These are phyloP conservation scores for Drosophila siamana DNA, from an alignment of 2,888 invertebrate genomes.

Conservation along the genomic window DNA sequence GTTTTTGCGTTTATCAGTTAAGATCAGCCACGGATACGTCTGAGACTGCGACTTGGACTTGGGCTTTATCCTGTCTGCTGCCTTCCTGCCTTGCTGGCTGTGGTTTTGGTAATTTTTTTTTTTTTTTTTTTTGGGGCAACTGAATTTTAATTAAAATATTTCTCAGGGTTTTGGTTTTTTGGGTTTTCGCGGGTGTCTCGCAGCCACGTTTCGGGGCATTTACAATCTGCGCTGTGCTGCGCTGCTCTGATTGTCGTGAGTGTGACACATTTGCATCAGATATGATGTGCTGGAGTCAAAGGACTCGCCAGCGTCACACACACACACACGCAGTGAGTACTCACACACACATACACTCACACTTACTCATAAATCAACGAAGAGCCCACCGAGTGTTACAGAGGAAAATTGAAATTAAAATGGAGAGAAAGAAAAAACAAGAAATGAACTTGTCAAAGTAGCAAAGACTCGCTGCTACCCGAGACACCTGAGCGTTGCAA, in stretches of 20 bases:
- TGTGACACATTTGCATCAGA: constrained; percentile 80
- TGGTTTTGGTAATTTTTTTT: constrained; percentile 63
- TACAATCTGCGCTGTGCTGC: constrained; percentile 11
- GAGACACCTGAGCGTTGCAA: constrained; percentile 33
- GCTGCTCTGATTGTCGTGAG: constrained; percentile 62
- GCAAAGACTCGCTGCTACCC: constrained; percentile 15
- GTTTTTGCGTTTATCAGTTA: constrained; percentile 79
- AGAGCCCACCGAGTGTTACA: constrained; percentile 57
- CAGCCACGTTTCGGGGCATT: constrained; percentile 8
- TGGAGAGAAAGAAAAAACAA: not conserved
- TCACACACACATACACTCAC: constrained; percentile 18
- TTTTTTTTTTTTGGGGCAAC: constrained; percentile 51
- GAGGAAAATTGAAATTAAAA: constrained; percentile 40
- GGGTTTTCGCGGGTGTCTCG: constrained; percentile 11
- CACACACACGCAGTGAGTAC: not conserved
- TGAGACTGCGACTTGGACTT: constrained; percentile 33
- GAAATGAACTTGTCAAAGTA: constrained; percentile 70
- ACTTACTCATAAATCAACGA: constrained; percentile 62
- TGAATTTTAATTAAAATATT: constrained; percentile 81
- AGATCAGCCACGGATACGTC: constrained; percentile 71
- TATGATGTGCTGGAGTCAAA: constrained; percentile 64
- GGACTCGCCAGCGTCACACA: constrained; percentile 45
- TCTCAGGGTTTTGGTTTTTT: constrained; percentile 66
- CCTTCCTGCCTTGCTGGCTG: constrained; percentile 43
- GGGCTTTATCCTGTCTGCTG: constrained; percentile 71